Base-by-base conservation (phyloP, 92 coral and sea anemone genomes). In the Bergia sp. region DNA sequence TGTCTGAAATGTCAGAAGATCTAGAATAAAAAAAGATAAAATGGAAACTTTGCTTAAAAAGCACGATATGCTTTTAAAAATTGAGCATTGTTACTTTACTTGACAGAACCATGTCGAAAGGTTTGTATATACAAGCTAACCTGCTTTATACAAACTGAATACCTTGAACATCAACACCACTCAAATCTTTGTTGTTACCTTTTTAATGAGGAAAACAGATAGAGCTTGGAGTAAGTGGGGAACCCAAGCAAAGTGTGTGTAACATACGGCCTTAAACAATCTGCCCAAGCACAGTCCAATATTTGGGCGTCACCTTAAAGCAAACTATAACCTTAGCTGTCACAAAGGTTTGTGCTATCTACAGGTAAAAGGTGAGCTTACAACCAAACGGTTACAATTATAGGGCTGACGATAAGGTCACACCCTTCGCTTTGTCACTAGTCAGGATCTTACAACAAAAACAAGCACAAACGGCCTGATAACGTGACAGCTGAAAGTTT, bases 391-490 rank as follows among this genome's bases (percentile, higher is more conserved):
- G 74, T 72, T 84, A 84, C 64, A 84, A 11, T 29, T 84, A 55
- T 23, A 84, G 87, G 71, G 67, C 23, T 37, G 79, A 84, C 78
- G 11, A 5, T 40, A 69, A 84, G 41, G 78, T 16, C 43, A 64
- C 65, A 29, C 47, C 37, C 65, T 13, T 11, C 6, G 42, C 21
- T 84, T 73, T 69, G n/a, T 71, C 87, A 71, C 79, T 71, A 84
- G 29, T 36, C 67, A 71, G 67, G 87, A 69, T 84, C 66, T 71
- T 84, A 84, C 79, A 45, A 23, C 77, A 37, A 45, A 84, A 44
- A 83, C 87, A 69, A 83, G 87, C 87, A 83, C 87, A 83, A 84
- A 65, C 71, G 77, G 87, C 87, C 87, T 84, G 87, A 36, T 5
- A 45, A 61, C 43, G 79, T 71, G 43, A 47, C 43, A 47, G 79